Percentiles rank a stretch among this genome's conserved stretches.
These are phyloP conservation scores for Oenanthe oenanthe DNA, from an alignment of 2,113 vertebrate genomes.

Conservation along the genomic window DNA sequence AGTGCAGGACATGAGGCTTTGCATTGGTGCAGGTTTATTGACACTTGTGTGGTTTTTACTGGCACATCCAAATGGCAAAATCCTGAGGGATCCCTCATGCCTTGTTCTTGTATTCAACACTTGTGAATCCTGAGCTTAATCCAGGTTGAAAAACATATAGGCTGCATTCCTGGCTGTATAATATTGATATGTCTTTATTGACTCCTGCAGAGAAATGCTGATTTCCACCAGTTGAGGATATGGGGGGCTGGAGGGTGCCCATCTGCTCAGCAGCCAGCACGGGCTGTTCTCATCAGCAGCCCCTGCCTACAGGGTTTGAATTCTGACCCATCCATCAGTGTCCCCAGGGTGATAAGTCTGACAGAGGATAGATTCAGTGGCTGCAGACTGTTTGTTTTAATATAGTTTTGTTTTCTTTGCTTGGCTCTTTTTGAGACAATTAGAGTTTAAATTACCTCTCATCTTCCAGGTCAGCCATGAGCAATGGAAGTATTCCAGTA, in stretches of 20 bases:
- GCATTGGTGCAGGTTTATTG: background rate
- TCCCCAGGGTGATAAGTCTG: conserved; percentile 26
- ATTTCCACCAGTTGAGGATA: background rate
- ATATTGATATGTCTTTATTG: background rate
- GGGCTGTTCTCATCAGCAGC: background rate
- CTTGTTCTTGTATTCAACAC: background rate
- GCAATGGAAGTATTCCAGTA: background rate
- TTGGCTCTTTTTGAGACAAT: conserved; percentile 27
- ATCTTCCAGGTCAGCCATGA: conserved; percentile 15
- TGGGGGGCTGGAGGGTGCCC: background rate
- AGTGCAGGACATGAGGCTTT: background rate
- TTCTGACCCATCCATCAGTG: background rate
- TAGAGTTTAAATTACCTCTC: conserved; percentile 49
- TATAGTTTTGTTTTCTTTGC: conserved; percentile 53
- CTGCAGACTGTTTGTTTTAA: conserved; percentile 57
- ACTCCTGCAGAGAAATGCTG: conserved; percentile 1
- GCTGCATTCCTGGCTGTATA: background rate
- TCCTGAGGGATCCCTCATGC: background rate
- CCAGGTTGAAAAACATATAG: background rate
- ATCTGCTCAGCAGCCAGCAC: background rate
- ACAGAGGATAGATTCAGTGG: background rate
- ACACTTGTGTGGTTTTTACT: background rate
- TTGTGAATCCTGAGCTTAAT: background rate
- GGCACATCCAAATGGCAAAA: background rate
- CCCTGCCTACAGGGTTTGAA: background rate